Percentiles rank a stretch among this genome's conserved stretches.
Conservation (phyloP, 2,113 vertebrate species). For the Recurvirostra avosetta region DNA sequence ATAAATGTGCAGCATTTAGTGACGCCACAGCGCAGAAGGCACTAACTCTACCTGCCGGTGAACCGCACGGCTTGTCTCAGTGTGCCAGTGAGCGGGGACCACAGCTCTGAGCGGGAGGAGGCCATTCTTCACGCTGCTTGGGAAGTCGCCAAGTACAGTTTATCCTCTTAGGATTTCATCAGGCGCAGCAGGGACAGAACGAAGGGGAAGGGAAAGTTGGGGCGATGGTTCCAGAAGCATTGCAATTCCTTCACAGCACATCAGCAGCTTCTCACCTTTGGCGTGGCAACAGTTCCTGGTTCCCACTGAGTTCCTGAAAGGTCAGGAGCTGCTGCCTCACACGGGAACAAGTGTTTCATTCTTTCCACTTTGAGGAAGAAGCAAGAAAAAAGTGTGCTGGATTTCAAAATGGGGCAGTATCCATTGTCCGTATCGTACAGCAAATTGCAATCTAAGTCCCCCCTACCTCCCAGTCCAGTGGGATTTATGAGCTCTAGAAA, state of each 20-base stretch:
- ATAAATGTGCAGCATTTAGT: neutral
- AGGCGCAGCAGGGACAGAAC: neutral
- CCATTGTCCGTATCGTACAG: neutral
- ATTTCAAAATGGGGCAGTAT: neutral
- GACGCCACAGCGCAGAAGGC: accelerated
- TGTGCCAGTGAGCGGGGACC: neutral
- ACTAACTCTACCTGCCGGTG: neutral
- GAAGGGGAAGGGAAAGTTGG: neutral
- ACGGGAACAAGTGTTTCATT: neutral
- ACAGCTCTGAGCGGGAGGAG: neutral
- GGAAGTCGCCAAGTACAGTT: neutral
- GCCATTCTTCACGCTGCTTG: neutral
- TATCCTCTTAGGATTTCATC: neutral
- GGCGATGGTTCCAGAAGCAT: neutral
- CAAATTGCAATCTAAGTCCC: neutral
- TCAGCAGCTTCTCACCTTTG: neutral
- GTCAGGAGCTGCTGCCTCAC: neutral
- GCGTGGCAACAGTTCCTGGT: neutral
- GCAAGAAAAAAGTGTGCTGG: neutral
- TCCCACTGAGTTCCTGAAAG: neutral
- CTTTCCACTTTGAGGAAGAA: neutral
- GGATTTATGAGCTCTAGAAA: neutral
- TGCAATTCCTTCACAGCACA: neutral
- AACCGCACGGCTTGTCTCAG: neutral
- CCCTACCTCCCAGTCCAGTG: no score